Percentiles rank a stretch among this genome's conserved stretches.
These are phyloP conservation scores for Pelusios castaneus DNA, from an alignment of 2,113 vertebrate species.

Conservation along the genomic window DNA sequence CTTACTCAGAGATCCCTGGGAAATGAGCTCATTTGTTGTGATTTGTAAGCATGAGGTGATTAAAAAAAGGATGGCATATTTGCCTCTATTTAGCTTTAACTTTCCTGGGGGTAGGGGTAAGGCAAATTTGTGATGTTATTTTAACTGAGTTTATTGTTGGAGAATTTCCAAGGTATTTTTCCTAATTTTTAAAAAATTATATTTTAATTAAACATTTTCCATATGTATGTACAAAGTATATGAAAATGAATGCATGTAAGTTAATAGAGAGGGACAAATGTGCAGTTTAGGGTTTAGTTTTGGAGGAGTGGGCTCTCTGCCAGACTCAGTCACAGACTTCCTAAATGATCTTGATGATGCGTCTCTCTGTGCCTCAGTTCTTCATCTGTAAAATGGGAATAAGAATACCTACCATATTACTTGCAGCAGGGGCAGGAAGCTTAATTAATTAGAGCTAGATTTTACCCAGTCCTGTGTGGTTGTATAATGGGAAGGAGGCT, in stretches of 20 bases:
- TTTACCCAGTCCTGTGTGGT: not conserved
- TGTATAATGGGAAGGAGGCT: rapidly evolving
- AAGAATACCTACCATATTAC: not conserved
- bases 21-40: not conserved
- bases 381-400: not conserved
- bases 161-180: not conserved
- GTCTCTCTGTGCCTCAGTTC: not conserved
- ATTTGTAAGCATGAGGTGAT: not conserved
- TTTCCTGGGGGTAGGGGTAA: not conserved
- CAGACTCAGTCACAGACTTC: not conserved
- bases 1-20: not conserved
- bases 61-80: not conserved
- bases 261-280: not conserved
- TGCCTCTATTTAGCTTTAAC: not conserved
- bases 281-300: not conserved
- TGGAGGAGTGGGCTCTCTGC: not conserved
- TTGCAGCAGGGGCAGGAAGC: not conserved
- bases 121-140: not conserved
- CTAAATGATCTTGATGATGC: not conserved
- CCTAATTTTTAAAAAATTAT: not conserved
- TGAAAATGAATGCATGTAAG: not conserved
- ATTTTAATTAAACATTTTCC: not conserved
- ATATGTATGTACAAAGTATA: not conserved
- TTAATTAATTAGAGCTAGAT: not conserved
- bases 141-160: not conserved